A percentile compares a stretch with the other conserved stretches of the same genome.
phyloP scores from a whole-genome alignment of 2,888 invertebrate genomes.

The Chouioia cunea region DNA sequence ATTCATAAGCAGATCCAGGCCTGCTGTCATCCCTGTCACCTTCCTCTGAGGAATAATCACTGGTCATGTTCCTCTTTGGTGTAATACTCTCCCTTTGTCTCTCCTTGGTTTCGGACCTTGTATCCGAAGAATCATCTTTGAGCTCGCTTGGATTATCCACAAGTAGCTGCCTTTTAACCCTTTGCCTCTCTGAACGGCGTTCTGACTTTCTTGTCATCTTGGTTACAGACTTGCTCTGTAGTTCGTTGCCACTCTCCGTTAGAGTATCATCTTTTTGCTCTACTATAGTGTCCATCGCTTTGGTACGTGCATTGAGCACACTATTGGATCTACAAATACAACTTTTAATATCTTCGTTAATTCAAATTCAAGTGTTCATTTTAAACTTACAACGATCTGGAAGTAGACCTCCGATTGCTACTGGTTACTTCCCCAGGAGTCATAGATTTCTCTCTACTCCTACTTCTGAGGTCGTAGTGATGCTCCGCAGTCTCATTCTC shows the following conservation, averaged over 20 bases:
- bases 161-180: slow-evolving; percentile 59
- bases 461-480: slow-evolving; percentile 60
- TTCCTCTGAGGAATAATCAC: slow-evolving; percentile 77
- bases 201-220: slow-evolving; percentile 56
- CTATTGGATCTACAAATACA: slow-evolving; percentile 55
- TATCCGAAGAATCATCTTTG: slow-evolving; percentile 52
- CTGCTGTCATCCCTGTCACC: slow-evolving; percentile 70
- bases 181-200: slow-evolving; percentile 62
- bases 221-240: slow-evolving; percentile 44
- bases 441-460: slow-evolving; percentile 60
- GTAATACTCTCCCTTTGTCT: slow-evolving; percentile 68
- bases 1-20: slow-evolving; percentile 77
- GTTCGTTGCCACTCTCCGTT: slow-evolving; percentile 45
- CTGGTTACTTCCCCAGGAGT: slow-evolving; percentile 60
- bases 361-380: too few relatives aligned
- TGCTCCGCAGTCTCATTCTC: slow-evolving; percentile 58
- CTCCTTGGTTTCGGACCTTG: slow-evolving; percentile 53
- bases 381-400: slow-evolving; percentile 51
- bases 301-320: slow-evolving; percentile 45
- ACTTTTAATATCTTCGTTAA: not conserved
- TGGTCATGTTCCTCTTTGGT: slow-evolving; percentile 61
- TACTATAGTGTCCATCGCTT: too few relatives aligned
- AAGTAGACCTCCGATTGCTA: slow-evolving; percentile 57
- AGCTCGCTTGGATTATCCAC: slow-evolving; percentile 61
- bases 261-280: slow-evolving; percentile 56